phyloP scores from a whole-genome alignment of 2,888 invertebrate genomes.

The Acrobasis consociella region DNA sequence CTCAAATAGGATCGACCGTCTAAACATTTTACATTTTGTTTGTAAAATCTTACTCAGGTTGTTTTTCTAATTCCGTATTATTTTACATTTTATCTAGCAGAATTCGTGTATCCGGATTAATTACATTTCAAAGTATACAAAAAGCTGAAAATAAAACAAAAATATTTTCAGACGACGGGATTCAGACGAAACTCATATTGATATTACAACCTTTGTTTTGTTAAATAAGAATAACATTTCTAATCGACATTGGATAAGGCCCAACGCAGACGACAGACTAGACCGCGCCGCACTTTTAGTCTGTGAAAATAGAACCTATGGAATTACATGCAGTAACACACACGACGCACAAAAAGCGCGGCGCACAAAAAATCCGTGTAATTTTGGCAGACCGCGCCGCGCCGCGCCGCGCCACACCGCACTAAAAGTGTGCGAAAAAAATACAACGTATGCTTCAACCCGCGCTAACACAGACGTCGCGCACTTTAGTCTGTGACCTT shows the following conservation, averaged over 20 bases:
- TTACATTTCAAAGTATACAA: slow-evolving; percentile 15
- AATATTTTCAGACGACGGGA: background rate
- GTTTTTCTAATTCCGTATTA: background rate
- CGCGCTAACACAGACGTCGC: too few species aligned
- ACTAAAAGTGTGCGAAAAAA: too few species aligned
- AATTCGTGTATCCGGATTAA: slow-evolving; percentile 5
- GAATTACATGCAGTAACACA: too few species aligned
- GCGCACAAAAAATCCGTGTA: too few species aligned
- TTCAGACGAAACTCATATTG: background rate
- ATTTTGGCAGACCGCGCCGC: too few species aligned
- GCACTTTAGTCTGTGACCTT: too few species aligned
- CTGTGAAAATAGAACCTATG: too few species aligned
- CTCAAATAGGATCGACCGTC: slow-evolving; percentile 9
- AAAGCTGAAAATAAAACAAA: slow-evolving; percentile 8
- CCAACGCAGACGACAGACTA: too few species aligned
- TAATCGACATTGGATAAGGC: background rate
- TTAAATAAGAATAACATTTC: slow-evolving; percentile 7
- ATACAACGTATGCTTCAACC: too few species aligned
- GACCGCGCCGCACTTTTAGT: too few species aligned
- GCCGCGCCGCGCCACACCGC: too few species aligned
- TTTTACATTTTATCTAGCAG: background rate
- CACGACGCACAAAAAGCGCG: too few species aligned
- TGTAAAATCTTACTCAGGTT: slow-evolving; percentile 2
- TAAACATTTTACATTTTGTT: slow-evolving; percentile 17
- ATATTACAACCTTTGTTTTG: background rate